Conservation (phyloP, 2,797 vertebrate species). For the Rhabdomys pumilio region DNA sequence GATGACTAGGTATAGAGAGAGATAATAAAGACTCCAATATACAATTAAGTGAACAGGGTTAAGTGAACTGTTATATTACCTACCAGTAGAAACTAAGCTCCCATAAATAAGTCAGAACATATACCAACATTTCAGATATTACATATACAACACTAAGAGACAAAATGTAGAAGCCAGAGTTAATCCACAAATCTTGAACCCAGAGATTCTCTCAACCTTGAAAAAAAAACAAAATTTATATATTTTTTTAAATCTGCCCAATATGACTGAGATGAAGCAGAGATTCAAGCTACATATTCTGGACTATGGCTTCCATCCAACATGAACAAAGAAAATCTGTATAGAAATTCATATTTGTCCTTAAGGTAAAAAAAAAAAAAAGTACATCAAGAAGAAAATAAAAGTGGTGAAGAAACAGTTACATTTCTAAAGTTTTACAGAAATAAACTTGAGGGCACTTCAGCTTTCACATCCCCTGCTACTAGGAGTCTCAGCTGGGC, state of each 20-base stretch:
- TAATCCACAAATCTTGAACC: conserved; percentile 15
- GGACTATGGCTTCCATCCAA: background rate
- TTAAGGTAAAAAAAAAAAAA: background rate
- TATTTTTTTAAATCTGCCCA: background rate
- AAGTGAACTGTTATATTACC: background rate
- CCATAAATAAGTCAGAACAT: background rate
- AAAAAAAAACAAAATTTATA: conserved; percentile 57
- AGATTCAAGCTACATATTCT: background rate
- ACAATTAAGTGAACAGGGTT: background rate
- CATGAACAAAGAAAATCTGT: background rate
- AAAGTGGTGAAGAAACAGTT: background rate
- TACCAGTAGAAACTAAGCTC: background rate
- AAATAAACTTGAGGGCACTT: background rate
- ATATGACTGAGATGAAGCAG: background rate
- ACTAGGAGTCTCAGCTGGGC: background rate
- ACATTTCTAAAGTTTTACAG: background rate
- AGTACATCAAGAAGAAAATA: background rate
- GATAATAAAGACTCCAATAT: background rate
- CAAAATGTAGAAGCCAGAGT: background rate
- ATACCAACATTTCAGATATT: background rate
- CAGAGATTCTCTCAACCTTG: background rate
- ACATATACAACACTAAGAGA: background rate
- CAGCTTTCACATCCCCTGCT: background rate
- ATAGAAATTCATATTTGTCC: background rate
- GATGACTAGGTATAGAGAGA: background rate